Conservation (phyloP, 2,888 invertebrate genomes). For the Thyatira batis region DNA sequence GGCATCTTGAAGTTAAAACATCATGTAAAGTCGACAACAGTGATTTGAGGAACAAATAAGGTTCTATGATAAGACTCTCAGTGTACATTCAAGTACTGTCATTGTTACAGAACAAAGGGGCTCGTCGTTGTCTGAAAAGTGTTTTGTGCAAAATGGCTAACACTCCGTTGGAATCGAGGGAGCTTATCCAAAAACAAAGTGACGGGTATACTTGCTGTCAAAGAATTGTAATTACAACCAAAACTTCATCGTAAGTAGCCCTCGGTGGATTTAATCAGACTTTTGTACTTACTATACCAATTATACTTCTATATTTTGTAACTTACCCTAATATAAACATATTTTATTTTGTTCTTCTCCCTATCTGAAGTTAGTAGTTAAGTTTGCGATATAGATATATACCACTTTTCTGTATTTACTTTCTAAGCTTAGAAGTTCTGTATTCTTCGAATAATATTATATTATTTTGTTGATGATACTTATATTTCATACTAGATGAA, state of each 20-base stretch:
- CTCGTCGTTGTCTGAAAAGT: constrained; percentile 58
- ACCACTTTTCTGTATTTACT: too few relatives aligned
- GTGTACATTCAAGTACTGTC: constrained; percentile 65
- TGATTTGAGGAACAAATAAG: constrained; percentile 69
- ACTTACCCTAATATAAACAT: too few relatives aligned
- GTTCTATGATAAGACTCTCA: constrained; percentile 64
- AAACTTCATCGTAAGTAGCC: constrained; percentile 17
- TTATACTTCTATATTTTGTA: too few relatives aligned
- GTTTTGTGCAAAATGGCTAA: constrained; percentile 69
- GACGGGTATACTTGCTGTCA: constrained; percentile 25
- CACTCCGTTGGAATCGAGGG: constrained; percentile 32
- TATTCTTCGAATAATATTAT: background rate
- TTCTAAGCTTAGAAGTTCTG: background rate
- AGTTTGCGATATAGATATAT: too few relatives aligned
- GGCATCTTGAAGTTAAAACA: constrained; percentile 35
- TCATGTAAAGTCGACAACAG: constrained; percentile 59
- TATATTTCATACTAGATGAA: constrained; percentile 25
- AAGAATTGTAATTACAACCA: constrained; percentile 17
- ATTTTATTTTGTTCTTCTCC: too few relatives aligned
- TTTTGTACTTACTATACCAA: constrained; percentile 7
- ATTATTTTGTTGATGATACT: background rate
- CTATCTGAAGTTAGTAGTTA: too few relatives aligned
- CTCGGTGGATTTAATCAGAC: constrained; percentile 2
- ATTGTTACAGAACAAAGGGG: constrained; percentile 69
- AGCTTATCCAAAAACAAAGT: constrained; percentile 37